A percentile compares a stretch with the other conserved stretches of the same genome.
phyloP scores from a whole-genome alignment of 2,888 invertebrate genomes.

The Phyto melanocephala region DNA sequence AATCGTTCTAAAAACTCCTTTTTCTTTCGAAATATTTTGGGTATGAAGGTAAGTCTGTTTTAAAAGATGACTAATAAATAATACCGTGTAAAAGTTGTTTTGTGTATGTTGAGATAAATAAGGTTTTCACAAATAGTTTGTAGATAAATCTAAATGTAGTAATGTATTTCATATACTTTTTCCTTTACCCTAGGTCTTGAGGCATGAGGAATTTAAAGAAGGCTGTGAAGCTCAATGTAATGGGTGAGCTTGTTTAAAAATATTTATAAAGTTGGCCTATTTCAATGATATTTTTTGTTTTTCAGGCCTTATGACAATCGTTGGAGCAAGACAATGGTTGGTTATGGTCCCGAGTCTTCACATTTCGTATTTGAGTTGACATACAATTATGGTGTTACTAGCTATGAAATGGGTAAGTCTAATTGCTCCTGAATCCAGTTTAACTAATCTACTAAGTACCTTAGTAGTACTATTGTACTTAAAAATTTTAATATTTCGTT shows the following conservation, averaged over 20 bases:
- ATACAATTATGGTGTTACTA: slow-evolving; percentile 96
- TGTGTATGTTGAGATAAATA: too few species aligned
- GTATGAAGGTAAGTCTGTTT: slow-evolving; percentile 90
- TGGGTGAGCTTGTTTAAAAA: slow-evolving; percentile 90
- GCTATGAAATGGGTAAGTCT: slow-evolving; percentile 87
- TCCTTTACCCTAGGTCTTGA: slow-evolving; percentile 83
- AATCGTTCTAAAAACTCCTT: slow-evolving; percentile 90
- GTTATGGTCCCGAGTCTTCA: slow-evolving; percentile 95
- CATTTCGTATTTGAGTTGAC: slow-evolving; percentile 98
- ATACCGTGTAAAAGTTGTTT: too few species aligned
- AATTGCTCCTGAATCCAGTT: not conserved
- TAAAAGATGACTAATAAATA: too few species aligned
- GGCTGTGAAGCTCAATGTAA: slow-evolving; percentile 98
- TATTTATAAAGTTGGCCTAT: not conserved
- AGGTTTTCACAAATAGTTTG: not conserved
- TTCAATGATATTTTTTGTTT: slow-evolving; percentile 1
- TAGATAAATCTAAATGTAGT: slow-evolving; percentile 25
- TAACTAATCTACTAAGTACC: too few species aligned
- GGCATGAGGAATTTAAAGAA: slow-evolving; percentile 98
- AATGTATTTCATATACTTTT: not conserved
- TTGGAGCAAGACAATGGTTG: slow-evolving; percentile 99
- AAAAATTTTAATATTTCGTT: too few species aligned
- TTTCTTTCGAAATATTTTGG: slow-evolving; percentile 93
- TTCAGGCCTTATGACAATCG: slow-evolving; percentile 95
- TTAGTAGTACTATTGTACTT: too few species aligned